phyloP scores from a whole-genome alignment of 2,113 vertebrate genomes.

The Silurus asotus region DNA sequence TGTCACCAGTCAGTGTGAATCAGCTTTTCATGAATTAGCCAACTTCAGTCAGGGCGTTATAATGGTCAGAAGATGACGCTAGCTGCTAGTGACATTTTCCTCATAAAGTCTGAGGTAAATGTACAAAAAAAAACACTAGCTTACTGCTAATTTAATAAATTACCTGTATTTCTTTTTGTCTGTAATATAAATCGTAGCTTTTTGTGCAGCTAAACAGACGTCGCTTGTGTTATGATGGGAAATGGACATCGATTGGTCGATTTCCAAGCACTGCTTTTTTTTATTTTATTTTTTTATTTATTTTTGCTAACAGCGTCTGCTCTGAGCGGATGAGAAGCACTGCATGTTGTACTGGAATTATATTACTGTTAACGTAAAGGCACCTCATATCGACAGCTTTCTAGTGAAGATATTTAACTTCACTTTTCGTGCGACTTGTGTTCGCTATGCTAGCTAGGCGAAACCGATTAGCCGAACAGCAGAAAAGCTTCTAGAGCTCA shows the following conservation, averaged over 20 bases:
- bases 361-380: not conserved
- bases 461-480: conserved; percentile 1
- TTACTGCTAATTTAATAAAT: not conserved
- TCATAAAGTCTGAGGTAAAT: not conserved
- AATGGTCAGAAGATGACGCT: not conserved
- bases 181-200: not conserved
- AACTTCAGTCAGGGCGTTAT: not conserved
- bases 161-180: not conserved
- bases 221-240: not conserved
- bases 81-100: not conserved
- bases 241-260: conserved; percentile 29
- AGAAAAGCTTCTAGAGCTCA: not conserved
- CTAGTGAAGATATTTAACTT: not conserved
- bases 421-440: not conserved
- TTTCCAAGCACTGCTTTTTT: conserved; percentile 34
- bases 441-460: not conserved
- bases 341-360: conserved; percentile 45
- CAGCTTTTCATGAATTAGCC: not conserved
- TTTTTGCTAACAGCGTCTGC: not conserved
- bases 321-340: not conserved
- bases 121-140: not conserved
- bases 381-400: not conserved
- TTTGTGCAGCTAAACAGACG: not conserved
- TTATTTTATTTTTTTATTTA: conserved; percentile 3
- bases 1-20: not conserved